Percentiles rank a stretch among this genome's conserved stretches.
phyloP scores from a whole-genome alignment of 2,797 vertebrate species.

The Cossypha caffra region DNA sequence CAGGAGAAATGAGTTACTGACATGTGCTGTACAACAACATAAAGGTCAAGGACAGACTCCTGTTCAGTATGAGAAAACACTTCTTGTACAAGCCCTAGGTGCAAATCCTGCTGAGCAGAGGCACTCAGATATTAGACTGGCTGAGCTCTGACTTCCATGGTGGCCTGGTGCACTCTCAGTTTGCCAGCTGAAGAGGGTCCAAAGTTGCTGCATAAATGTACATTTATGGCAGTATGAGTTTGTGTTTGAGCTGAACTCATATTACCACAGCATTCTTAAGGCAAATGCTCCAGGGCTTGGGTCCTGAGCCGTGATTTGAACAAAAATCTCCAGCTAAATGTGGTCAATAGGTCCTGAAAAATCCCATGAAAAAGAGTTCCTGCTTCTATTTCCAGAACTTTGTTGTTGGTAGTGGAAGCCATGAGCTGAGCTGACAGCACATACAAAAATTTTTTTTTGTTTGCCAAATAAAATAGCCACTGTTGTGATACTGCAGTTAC shows the following conservation, averaged over 20 bases:
- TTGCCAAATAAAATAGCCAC: not conserved
- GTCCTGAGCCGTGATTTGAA: fast-evolving
- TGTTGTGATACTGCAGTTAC: not conserved
- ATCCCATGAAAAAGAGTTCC: not conserved
- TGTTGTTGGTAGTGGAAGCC: not conserved
- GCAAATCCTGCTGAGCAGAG: not conserved
- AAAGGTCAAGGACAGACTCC: not conserved
- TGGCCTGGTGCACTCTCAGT: not conserved
- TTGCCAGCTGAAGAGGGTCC: not conserved
- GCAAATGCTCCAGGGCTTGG: not conserved
- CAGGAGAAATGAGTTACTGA: not conserved
- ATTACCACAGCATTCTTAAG: not conserved
- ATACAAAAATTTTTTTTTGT: not conserved
- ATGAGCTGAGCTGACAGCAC: not conserved
- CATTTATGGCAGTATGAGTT: not conserved
- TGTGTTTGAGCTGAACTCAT: not conserved
- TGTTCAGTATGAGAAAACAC: not conserved
- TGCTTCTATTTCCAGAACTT: not conserved
- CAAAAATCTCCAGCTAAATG: not conserved
- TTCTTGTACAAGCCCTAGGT: not conserved
- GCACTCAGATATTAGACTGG: not conserved
- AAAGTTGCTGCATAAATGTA: not conserved
- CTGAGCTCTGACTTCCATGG: not conserved
- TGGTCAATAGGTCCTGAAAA: not conserved
- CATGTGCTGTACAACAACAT: not conserved